phyloP scores from a whole-genome alignment of 2,888 invertebrate genomes.

The Callosobruchus maculatus region DNA sequence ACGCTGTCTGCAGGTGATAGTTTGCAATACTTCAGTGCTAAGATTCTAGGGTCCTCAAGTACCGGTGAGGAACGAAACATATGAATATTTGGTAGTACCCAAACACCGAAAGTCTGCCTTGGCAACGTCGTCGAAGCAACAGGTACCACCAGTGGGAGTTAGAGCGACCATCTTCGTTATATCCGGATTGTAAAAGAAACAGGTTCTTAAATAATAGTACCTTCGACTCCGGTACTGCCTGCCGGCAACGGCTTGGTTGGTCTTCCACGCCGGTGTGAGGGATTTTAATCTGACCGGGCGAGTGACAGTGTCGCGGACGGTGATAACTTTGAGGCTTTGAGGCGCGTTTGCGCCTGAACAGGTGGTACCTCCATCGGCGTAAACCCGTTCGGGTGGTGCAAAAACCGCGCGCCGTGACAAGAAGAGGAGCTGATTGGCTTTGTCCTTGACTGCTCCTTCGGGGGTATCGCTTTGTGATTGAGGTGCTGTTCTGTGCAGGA shows the following conservation, averaged over 20 bases:
- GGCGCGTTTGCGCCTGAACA: neutral
- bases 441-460: neutral
- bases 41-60: no score
- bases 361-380: neutral
- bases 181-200: neutral
- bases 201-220: neutral
- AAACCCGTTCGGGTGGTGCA: neutral
- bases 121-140: neutral
- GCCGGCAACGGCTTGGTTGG: neutral
- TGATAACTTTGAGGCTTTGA: neutral
- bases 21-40: no score
- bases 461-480: neutral
- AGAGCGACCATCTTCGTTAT: neutral
- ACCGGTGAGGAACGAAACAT: no score
- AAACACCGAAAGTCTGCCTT: neutral
- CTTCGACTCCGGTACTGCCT: neutral
- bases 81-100: no score
- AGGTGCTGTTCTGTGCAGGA: neutral
- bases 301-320: neutral
- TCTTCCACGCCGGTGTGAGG: neutral
- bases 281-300: neutral
- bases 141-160: neutral
- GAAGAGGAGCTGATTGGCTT: neutral
- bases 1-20: no score
- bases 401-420: neutral